Evolutionary conservation across 2,888 invertebrate genomes (phyloP).

Genomic region (Ariolimax columbianus): DNA sequence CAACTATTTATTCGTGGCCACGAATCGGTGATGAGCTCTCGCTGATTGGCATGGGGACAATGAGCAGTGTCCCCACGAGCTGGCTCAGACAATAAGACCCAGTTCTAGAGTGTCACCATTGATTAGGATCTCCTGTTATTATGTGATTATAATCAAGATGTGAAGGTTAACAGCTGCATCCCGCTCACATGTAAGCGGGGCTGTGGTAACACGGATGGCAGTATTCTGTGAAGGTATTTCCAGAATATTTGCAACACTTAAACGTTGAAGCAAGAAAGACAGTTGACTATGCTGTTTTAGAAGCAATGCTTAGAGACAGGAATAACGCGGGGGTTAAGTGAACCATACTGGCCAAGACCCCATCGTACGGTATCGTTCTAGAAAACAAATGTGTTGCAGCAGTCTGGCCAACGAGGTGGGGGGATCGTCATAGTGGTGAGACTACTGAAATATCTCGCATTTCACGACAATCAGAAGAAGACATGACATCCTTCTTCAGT

Average conservation of each 20-base stretch:
- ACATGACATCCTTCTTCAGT: too few relatives aligned
- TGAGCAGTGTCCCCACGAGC: neutral
- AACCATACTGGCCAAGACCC: too few relatives aligned
- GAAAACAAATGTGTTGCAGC: too few relatives aligned
- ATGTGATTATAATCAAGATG: conserved; percentile 15
- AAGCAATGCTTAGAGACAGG: too few relatives aligned
- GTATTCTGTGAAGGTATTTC: neutral
- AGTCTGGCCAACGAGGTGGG: too few relatives aligned
- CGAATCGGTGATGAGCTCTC: conserved; percentile 3
- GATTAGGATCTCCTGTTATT: conserved; percentile 21
- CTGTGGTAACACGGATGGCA: neutral
- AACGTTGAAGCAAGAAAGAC: too few relatives aligned
- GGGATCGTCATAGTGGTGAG: too few relatives aligned
- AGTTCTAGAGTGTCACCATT: neutral
- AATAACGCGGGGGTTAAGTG: too few relatives aligned
- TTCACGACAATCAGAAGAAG: too few relatives aligned
- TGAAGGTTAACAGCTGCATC: neutral
- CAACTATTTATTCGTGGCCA: neutral
- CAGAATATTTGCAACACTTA: neutral
- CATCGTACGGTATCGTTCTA: too few relatives aligned
- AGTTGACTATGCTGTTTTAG: too few relatives aligned
- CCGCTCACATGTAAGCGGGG: neutral
- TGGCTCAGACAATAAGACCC: neutral
- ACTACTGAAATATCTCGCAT: too few relatives aligned
- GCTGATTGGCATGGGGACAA: conserved; percentile 17